Percentiles rank a stretch among this genome's conserved stretches.
Conservation (phyloP, 2,113 vertebrate genomes). For the Notarius lentiginosus region DNA sequence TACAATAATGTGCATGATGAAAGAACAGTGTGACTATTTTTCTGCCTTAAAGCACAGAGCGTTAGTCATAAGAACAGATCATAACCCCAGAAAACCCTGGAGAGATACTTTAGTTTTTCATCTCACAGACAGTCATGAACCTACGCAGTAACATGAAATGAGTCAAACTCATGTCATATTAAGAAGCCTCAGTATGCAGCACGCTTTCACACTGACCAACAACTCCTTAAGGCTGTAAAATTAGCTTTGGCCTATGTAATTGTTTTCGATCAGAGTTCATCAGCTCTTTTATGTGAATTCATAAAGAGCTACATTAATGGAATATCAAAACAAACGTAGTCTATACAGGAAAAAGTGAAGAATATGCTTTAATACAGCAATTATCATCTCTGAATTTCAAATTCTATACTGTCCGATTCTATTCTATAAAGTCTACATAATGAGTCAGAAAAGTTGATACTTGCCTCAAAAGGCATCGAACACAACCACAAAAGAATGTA, state of each 20-base stretch:
- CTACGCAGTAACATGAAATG: background rate
- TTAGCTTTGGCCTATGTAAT: background rate
- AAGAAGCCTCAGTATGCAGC: background rate
- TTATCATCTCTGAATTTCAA: background rate
- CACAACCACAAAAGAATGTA: background rate
- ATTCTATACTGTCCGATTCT: background rate
- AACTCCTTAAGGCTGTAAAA: constrained; percentile 4
- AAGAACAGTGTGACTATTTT: background rate
- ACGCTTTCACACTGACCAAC: background rate
- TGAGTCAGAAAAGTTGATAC: background rate
- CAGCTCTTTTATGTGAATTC: background rate
- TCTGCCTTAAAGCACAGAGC: background rate
- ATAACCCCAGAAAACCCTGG: background rate
- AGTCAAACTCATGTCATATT: background rate
- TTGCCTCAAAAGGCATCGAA: background rate
- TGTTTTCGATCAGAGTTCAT: background rate
- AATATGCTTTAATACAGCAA: background rate
- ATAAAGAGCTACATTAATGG: background rate
- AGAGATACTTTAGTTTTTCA: background rate
- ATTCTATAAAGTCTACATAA: background rate
- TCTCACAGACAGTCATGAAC: background rate
- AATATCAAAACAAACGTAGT: background rate
- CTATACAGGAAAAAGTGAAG: background rate
- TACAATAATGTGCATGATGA: background rate
- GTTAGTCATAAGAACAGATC: background rate